A percentile compares a stretch with the other conserved stretches of the same genome.
Conservation (phyloP, 2,888 invertebrate species). For the Melieria picta region DNA sequence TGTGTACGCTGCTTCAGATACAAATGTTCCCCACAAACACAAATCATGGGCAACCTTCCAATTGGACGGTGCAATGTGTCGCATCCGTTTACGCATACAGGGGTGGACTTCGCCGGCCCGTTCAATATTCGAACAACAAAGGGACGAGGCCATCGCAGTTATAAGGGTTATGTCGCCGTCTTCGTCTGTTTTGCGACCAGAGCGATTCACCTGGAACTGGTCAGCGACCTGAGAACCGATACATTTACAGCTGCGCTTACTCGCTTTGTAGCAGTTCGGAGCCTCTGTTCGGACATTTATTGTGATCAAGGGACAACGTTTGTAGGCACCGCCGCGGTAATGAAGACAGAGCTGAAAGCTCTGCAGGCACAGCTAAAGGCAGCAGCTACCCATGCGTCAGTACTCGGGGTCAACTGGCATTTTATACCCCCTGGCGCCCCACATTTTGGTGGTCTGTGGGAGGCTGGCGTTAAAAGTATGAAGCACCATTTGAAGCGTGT, state of each 20-base stretch:
- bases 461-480: conserved; percentile 16
- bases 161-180: conserved; percentile 37
- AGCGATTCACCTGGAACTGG: conserved; percentile 5
- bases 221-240: not conserved
- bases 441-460: conserved; percentile 18
- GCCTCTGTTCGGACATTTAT: conserved; percentile 8
- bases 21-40: not conserved
- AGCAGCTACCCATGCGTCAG: not conserved
- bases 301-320: conserved; percentile 17
- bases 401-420: conserved; percentile 11
- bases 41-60: conserved; percentile 21
- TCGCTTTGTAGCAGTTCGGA: conserved; percentile 7
- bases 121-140: conserved; percentile 10
- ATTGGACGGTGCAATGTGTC: conserved; percentile 13
- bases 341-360: not conserved
- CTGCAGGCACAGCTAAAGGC: not conserved
- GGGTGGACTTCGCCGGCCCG: conserved; percentile 36
- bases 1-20: conserved; percentile 24
- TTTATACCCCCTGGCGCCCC: conserved; percentile 21
- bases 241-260: not conserved
- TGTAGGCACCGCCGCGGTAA: conserved; percentile 7
- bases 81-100: conserved; percentile 16
- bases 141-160: not conserved
- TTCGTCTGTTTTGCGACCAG: conserved; percentile 36
- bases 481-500: conserved; percentile 10